Evolutionary conservation across 2,888 invertebrate genomes (phyloP), one percentile per base, ranked within the genome.

Genomic region (Caenorhabditis becei): DNA sequence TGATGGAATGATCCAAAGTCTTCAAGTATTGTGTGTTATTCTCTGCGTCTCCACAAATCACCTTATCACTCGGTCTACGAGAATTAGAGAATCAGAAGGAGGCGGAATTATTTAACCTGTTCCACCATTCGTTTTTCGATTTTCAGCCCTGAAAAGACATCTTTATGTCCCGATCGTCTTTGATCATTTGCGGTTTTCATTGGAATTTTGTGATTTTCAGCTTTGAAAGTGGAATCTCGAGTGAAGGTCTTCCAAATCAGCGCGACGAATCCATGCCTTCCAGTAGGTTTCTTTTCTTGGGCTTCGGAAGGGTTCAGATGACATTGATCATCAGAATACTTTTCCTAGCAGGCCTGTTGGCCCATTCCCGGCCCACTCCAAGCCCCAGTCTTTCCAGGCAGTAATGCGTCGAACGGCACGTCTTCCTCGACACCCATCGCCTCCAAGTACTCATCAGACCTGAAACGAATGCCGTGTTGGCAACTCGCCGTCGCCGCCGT

Each of bases 331-430:
- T 3, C 2, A 41, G 14, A 41, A 41, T 3, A 35, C 5, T 10
- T 35, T 10, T 35, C n/a, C n/a, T n/a, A n/a, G n/a, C n/a, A n/a
- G n/a, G n/a, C n/a, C n/a, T n/a, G n/a, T n/a, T n/a, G n/a, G n/a
- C n/a, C n/a, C n/a, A n/a, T n/a, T n/a, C n/a, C n/a, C n/a, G n/a
- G n/a, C n/a, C n/a, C n/a, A n/a, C n/a, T n/a, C n/a, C n/a, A n/a
- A n/a, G n/a, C n/a, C n/a, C n/a, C n/a, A n/a, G 47, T 47, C 18
- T 20, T 62, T 77, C 0, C 66, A 77, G 78, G 70, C 59, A 78
- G 66, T 58, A 78, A 78, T 71, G 65, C 70, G 35, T 78, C 78
- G 66, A 70, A 70, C 53, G 77, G 77, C 58, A 71, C 77, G 11
- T 78, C 77, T 5, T 78, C 78, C n/a, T 78, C 71, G 2, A 26